Conservation (phyloP, 2,113 vertebrate genomes). For the Syrmaticus mikado region DNA sequence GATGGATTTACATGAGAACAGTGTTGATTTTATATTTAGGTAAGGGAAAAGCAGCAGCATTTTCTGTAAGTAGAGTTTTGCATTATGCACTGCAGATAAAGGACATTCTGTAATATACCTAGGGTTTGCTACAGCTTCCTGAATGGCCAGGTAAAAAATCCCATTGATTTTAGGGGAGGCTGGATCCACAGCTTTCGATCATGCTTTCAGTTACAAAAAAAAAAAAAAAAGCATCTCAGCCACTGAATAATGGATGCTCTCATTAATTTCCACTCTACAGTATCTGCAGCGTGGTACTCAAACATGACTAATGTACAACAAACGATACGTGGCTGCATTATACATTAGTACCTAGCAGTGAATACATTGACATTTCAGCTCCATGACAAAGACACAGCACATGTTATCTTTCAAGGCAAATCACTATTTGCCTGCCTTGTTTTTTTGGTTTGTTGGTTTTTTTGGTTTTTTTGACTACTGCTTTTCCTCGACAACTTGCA, state of each 20-base stretch:
- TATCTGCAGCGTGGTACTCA: conserved; percentile 37
- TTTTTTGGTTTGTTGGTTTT: not conserved
- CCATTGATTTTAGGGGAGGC: conserved; percentile 1
- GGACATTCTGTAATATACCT: not conserved
- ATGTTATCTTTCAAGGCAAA: not conserved
- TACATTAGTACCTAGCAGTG: conserved; percentile 30
- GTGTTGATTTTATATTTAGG: not conserved
- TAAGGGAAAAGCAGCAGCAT: not conserved
- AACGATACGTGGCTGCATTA: conserved; percentile 1
- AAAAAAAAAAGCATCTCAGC: not conserved
- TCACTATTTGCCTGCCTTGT: conserved; percentile 8
- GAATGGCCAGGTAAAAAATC: not conserved
- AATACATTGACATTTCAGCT: conserved; percentile 58
- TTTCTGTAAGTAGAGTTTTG: not conserved
- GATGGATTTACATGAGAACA: not conserved
- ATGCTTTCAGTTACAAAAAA: not conserved
- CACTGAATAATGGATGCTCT: conserved; percentile 45
- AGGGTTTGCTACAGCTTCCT: not conserved
- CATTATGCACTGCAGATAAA: not conserved
- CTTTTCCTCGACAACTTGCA: not conserved
- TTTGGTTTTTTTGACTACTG: not conserved
- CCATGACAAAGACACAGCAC: not conserved
- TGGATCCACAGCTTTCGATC: conserved; percentile 15
- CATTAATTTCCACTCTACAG: conserved; percentile 36
- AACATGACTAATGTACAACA: conserved; percentile 55